A percentile compares a stretch with the other conserved stretches of the same genome.
phyloP scores from a whole-genome alignment of 2,113 vertebrate genomes.

The Macrotis lagotis region DNA sequence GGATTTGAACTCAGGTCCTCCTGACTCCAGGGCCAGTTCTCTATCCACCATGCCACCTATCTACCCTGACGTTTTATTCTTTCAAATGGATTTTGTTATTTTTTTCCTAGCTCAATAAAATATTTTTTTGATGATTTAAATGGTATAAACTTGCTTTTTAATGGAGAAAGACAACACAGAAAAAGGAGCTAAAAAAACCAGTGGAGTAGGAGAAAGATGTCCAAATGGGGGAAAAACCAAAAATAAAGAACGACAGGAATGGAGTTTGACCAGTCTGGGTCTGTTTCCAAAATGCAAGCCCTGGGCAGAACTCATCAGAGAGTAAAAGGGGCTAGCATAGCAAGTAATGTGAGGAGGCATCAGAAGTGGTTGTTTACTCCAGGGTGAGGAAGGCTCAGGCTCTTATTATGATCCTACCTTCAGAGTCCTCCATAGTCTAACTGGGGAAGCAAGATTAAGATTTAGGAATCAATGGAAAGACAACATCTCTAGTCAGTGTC shows the following conservation, averaged over 20 bases:
- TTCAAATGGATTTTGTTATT: neutral
- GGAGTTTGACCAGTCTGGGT: neutral
- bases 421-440: neutral
- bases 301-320: neutral
- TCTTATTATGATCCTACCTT: neutral
- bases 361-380: neutral
- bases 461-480: neutral
- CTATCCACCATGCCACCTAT: too few species aligned
- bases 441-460: neutral
- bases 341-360: neutral
- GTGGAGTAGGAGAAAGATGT: neutral
- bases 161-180: neutral
- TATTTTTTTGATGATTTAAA: neutral
- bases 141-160: neutral
- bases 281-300: neutral
- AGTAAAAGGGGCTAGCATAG: neutral
- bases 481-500: neutral
- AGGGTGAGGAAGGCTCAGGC: neutral
- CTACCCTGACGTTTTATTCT: neutral
- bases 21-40: too few species aligned
- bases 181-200: neutral
- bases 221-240: neutral
- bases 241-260: neutral
- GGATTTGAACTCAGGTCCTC: too few species aligned
- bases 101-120: neutral